Evolutionary conservation across 2,888 invertebrate species (phyloP), one percentile per base, ranked within the genome.

Genomic region (Netelia virgata): DNA sequence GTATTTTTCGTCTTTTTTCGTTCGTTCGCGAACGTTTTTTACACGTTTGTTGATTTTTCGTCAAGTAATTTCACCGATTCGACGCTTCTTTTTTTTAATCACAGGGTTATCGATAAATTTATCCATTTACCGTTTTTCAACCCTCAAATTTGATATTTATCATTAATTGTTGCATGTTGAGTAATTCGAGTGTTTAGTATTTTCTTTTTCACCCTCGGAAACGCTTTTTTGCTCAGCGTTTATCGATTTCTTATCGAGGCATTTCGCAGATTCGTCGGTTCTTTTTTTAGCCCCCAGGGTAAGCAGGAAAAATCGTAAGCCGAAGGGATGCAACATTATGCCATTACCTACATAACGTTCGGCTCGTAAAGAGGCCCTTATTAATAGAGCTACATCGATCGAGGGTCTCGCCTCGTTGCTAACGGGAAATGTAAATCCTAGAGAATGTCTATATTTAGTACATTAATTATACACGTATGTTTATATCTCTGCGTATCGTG

Each of bases 361-460:
- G 41, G 50, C 43, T 14, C 20, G 53, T 64, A 83, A 47, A 80
- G 36, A 82, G 57, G 61, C 66, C 70, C 84, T 83, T 84, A 86
- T 86, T 86, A 86, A 84, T 86, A 86, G 86, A 78, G 66, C 61
- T 41, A 50, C 77, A 86, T 86, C 84, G 86, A 86, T 86, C 84
- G 82, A 78, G 63, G 53, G 74, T 79, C 79, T 83, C 72, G 23
- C 16, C 41, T 36, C 68, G 86, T 86, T 86, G 72, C 86, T 41
- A 84, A 84, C 84, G 75, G 86, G 84, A 78, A 86, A 86, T 69
- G 41, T 78, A 81, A 81, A 61, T 63, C 53, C 69, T 14, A 28
- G 55, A 50, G 20, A 36, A 47, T 11, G 55, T 20, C n/a, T 61
- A 16, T 47, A 59, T 63, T 50, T 11, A 68, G 11, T 20, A 59